These are phyloP conservation scores for Osmoderma eremita DNA, from an alignment of 2,888 invertebrate species.

Conservation along the genomic window DNA sequence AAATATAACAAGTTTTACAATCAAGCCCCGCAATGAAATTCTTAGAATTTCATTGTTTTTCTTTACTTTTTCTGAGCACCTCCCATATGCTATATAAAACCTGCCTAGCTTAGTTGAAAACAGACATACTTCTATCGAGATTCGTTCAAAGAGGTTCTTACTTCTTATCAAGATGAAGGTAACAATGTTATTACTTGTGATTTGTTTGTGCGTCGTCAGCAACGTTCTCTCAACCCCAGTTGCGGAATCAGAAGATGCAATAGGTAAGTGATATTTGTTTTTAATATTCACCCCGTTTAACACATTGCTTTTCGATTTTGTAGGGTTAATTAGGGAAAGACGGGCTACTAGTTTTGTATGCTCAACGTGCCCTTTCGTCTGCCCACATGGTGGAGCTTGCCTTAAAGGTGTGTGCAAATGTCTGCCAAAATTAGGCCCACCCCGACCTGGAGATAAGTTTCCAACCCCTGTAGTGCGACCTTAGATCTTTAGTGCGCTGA, in stretches of 20 bases:
- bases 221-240: too few species aligned
- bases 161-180: conserved; percentile 3
- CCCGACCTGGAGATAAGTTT: not conserved
- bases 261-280: not conserved
- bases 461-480: conserved; percentile 4
- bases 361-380: conserved; percentile 37
- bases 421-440: conserved; percentile 6
- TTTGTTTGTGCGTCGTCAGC: not conserved
- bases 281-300: not conserved
- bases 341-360: conserved; percentile 37
- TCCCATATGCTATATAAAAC: too few species aligned
- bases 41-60: too few species aligned
- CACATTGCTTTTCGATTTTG: not conserved
- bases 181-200: not conserved
- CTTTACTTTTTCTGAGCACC: too few species aligned
- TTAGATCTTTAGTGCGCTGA: not conserved
- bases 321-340: conserved; percentile 28
- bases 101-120: too few species aligned
- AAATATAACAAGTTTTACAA: too few species aligned
- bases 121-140: too few species aligned
- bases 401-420: conserved; percentile 31
- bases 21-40: too few species aligned
- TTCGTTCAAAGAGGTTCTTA: too few species aligned
- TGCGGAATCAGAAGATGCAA: too few species aligned
- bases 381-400: conserved; percentile 34